A percentile compares a stretch with the other conserved stretches of the same genome.
phyloP scores from a whole-genome alignment of 2,888 invertebrate species.

The Lochmaea crataegi region DNA sequence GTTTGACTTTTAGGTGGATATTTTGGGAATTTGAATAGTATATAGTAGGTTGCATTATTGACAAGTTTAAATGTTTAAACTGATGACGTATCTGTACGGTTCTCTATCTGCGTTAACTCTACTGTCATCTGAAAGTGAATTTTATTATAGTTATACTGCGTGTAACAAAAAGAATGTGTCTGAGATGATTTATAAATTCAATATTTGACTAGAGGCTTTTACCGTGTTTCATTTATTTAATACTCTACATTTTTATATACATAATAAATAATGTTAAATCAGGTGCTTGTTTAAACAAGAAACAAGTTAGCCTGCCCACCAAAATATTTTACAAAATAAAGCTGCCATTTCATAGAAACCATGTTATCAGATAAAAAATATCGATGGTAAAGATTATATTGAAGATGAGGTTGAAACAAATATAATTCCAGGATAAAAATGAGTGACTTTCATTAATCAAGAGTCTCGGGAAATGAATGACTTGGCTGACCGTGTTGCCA shows the following conservation, averaged over 20 bases:
- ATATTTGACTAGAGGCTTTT: constrained; percentile 18
- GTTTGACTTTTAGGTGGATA: no score
- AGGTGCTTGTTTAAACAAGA: constrained; percentile 12
- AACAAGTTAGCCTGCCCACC: constrained; percentile 29
- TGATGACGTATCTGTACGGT: no score
- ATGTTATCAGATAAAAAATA: constrained; percentile 29
- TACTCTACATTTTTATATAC: constrained; percentile 11
- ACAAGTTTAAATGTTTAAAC: no score
- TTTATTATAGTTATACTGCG: background rate
- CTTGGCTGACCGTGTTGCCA: no score
- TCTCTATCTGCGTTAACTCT: no score
- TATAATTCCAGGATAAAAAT: background rate
- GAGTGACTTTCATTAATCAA: no score
- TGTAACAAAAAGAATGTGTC: background rate
- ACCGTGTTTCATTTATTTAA: background rate
- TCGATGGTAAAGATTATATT: constrained; percentile 27
- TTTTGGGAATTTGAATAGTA: no score
- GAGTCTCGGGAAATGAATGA: no score
- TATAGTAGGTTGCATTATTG: no score
- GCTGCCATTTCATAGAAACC: constrained; percentile 41
- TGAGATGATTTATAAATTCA: background rate
- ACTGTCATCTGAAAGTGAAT: no score
- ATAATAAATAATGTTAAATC: constrained; percentile 11
- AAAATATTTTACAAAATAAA: constrained; percentile 32
- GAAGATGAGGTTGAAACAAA: background rate